These are phyloP conservation scores for Oryzias curvinotus DNA, from an alignment of 2,113 vertebrate genomes.

Conservation along the genomic window DNA sequence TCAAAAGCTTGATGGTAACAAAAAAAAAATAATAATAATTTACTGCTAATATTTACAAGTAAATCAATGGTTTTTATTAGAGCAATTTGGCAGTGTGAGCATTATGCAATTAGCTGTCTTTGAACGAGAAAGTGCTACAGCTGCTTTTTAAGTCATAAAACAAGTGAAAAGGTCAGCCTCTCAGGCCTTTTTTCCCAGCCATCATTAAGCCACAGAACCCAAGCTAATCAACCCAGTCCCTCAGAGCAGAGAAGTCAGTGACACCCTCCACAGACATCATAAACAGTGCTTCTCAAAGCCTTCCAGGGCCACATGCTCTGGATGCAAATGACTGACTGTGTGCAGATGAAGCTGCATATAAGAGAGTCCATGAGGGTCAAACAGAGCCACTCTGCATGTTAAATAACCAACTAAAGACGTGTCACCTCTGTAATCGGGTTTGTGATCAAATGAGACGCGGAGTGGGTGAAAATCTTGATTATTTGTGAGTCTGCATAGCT, in stretches of 20 bases:
- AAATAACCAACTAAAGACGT: constrained; percentile 20
- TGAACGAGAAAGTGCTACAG: constrained; percentile 7
- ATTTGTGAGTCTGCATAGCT: constrained; percentile 15
- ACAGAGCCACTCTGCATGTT: not conserved
- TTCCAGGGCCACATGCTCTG: constrained; percentile 13
- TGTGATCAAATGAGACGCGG: not conserved
- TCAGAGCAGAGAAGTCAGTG: constrained; percentile 45
- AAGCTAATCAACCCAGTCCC: constrained; percentile 52
- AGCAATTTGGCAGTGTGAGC: not conserved
- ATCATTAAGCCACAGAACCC: constrained; percentile 36
- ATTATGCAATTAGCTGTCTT: constrained; percentile 8
- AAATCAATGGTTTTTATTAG: not conserved
- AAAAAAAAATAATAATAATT: too few species aligned
- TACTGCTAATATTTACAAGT: too few species aligned
- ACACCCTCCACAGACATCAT: constrained; percentile 28
- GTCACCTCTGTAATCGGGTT: constrained; percentile 7
- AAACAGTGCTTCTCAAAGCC: constrained; percentile 36
- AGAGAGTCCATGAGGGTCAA: constrained; percentile 4
- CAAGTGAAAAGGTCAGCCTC: constrained; percentile 18
- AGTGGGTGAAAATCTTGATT: constrained; percentile 17
- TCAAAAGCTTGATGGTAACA: too few species aligned
- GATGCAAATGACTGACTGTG: constrained; percentile 11
- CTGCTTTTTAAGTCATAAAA: constrained; percentile 47
- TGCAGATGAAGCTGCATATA: constrained; percentile 6
- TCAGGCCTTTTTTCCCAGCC: constrained; percentile 8